Evolutionary conservation across 2,113 vertebrate genomes (phyloP).

Genomic region (Sinosuthora webbiana): DNA sequence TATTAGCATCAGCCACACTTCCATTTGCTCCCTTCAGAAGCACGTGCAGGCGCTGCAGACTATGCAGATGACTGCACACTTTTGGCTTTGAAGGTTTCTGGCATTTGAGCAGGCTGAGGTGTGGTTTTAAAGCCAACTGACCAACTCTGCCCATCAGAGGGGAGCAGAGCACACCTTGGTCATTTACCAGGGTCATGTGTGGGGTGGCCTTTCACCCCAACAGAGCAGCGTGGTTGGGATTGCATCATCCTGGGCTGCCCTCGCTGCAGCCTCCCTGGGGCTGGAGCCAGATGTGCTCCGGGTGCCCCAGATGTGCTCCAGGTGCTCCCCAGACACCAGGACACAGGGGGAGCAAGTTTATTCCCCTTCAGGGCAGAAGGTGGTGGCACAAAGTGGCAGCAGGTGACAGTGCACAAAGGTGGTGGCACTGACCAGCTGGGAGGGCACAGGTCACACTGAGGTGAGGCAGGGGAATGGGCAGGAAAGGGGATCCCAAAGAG

Average conservation of each 20-base stretch:
- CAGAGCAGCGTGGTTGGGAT: background rate
- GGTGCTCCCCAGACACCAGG: background rate
- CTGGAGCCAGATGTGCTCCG: background rate
- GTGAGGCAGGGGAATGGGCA: background rate
- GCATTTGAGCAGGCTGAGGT: background rate
- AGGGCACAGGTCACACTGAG: accelerated
- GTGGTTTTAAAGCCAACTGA: background rate
- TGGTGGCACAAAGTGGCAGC: background rate
- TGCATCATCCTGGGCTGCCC: no score
- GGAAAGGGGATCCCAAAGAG: background rate
- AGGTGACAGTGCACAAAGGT: background rate
- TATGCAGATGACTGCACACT: background rate
- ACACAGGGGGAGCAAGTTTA: accelerated
- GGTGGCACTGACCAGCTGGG: background rate
- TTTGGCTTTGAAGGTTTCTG: background rate
- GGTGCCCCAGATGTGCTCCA: background rate
- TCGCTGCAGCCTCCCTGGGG: background rate
- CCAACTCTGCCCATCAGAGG: background rate
- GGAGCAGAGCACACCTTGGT: background rate
- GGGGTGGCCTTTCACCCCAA: background rate
- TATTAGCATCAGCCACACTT: background rate
- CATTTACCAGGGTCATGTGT: background rate
- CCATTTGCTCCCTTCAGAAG: background rate
- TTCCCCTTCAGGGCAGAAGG: background rate
- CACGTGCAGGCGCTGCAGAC: background rate